These are phyloP conservation scores for Oncopodura yosiiana DNA, from an alignment of 1,140 invertebrate species.

Conservation along the genomic window DNA sequence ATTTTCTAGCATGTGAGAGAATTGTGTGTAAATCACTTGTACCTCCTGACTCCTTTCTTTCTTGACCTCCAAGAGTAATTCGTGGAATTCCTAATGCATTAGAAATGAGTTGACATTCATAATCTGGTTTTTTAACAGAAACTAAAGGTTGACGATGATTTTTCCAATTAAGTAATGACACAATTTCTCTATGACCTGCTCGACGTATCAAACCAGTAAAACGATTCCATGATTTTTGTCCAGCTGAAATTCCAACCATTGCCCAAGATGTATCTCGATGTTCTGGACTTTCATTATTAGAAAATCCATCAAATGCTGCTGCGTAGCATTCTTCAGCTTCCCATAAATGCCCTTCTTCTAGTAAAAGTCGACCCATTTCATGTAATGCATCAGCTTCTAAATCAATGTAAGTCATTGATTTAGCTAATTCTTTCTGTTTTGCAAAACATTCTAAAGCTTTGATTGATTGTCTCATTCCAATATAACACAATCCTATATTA, in stretches of 20 bases:
- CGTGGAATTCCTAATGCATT: too few species aligned
- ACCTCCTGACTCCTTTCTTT: too few species aligned
- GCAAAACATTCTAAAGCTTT: constrained; percentile 16
- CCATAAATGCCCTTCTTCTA: constrained; percentile 26
- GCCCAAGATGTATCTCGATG: constrained; percentile 7
- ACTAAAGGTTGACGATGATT: neutral
- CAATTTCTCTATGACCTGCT: neutral
- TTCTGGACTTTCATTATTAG: neutral
- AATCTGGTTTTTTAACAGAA: neutral
- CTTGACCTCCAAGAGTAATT: too few species aligned
- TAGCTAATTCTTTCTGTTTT: constrained; percentile 4
- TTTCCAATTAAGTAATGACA: constrained; percentile 1
- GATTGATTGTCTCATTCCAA: constrained; percentile 5
- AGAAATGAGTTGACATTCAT: neutral
- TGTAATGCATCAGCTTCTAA: constrained; percentile 7
- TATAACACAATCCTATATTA: constrained; percentile 15
- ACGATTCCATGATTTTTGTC: constrained; percentile 20
- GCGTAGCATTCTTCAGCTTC: constrained; percentile 21
- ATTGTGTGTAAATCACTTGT: too few species aligned
- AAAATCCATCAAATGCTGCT: constrained; percentile 3
- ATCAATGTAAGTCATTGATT: neutral
- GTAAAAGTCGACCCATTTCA: constrained; percentile 14
- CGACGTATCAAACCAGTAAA: constrained; percentile 5
- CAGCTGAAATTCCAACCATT: constrained; percentile 19
- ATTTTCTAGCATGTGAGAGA: too few species aligned